Base-by-base conservation (phyloP, 1,140 invertebrate species). In the Colletes gigas region DNA sequence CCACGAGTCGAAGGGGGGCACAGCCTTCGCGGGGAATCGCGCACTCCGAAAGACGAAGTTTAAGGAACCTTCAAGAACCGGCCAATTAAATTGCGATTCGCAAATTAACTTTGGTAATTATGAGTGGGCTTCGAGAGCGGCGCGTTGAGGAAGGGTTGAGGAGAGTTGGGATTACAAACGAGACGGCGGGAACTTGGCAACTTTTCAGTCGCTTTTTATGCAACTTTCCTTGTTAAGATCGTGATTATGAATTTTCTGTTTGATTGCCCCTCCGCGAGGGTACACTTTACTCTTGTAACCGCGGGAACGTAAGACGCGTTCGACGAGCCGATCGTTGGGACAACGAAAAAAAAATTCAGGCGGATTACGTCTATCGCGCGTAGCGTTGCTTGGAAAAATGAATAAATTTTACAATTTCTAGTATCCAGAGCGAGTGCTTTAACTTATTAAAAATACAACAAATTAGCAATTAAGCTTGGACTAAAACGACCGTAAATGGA, bases 191-290 rank as follows among this genome's bases (percentile, higher is more conserved):
- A 88, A 83, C 86, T 88, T 88, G 62, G 21, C 54, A 85, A 88
- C 87, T 88, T 88, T 67, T 81, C 86, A 85, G 77, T 83, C 79
- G 85, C 86, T 88, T 85, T 88, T 88, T 83, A 69, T 66, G 71
- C 86, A 86, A 88, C 83, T 88, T 88, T 86, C 80, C 87, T 88
- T 82, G 78, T 88, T 88, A 88, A 88, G 86, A 88, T 85, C 76
- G 57, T 70, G 82, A 88, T 88, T 88, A 88, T 84, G 77, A 88
- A 87, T 73, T 85, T 85, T 87, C 63, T 17, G 57, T 59, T 57
- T 55, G 47, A 41, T 59, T 15, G 63, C 47, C 39, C 60, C 9
- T 17, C 8, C 19, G 17, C 19, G n/a, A 57, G 30, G 57, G 19
- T 10, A 8, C 50, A 63, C 30, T 44, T 59, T 74, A 54, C 44